Conservation (phyloP, 2,888 invertebrate species). For the Lochmaea capreae region DNA sequence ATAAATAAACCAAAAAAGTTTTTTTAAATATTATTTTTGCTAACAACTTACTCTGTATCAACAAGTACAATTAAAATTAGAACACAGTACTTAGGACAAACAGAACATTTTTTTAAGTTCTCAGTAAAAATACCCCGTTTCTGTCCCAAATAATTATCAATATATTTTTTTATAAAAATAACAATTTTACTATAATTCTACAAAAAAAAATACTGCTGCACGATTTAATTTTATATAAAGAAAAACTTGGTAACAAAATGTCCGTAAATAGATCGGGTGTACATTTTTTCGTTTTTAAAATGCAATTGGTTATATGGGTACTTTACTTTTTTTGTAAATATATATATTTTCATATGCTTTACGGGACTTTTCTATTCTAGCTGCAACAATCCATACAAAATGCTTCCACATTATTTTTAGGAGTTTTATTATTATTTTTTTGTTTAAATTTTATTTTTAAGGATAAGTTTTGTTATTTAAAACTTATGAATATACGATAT, state of each 20-base stretch:
- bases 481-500: conserved; percentile 67
- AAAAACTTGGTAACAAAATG: conserved; percentile 1
- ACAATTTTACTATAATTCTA: no score
- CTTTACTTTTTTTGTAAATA: conserved; percentile 55
- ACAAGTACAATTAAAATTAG: no score
- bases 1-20: no score
- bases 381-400: conserved; percentile 60
- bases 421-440: conserved; percentile 56
- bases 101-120: no score
- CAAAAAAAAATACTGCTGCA: not conserved
- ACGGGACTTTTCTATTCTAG: conserved; percentile 58
- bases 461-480: conserved; percentile 66
- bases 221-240: not conserved
- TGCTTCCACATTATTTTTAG: conserved; percentile 60
- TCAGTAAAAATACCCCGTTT: no score
- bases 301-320: conserved; percentile 58
- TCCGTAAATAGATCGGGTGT: conserved; percentile 37
- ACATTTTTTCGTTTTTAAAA: conserved; percentile 50
- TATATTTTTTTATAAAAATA: no score
- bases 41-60: no score
- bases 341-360: conserved; percentile 58
- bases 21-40: no score
- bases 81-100: no score
- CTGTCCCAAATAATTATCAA: no score
- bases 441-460: conserved; percentile 64